Conservation (phyloP, 2,888 invertebrate genomes). For the Yponomeuta plumbellus region DNA sequence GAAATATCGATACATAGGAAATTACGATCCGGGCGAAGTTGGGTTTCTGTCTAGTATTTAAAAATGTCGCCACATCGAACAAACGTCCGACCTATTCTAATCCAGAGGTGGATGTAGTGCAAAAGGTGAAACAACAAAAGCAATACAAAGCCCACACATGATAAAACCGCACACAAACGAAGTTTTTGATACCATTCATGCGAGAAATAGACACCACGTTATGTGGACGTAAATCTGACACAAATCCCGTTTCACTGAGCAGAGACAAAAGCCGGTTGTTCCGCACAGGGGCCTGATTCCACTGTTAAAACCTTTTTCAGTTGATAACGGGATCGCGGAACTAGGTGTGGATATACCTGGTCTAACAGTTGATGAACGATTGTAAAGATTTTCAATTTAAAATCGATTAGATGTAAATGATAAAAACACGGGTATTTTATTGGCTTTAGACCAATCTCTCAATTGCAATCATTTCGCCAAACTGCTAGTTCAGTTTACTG, state of each 20-base stretch:
- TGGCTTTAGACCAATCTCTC: too few relatives aligned
- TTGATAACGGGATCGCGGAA: neutral
- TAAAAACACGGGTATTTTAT: too few relatives aligned
- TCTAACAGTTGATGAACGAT: too few relatives aligned
- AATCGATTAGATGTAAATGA: too few relatives aligned
- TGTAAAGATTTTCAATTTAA: too few relatives aligned
- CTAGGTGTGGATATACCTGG: neutral
- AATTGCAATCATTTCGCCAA: too few relatives aligned
- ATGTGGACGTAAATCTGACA: neutral
- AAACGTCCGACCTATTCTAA: too few relatives aligned
- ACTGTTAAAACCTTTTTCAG: neutral
- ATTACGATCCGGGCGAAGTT: too few relatives aligned
- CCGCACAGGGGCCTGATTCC: neutral
- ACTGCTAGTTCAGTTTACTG: too few relatives aligned
- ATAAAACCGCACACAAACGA: constrained; percentile 7
- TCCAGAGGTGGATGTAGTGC: neutral
- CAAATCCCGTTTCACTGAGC: neutral
- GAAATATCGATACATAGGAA: too few relatives aligned
- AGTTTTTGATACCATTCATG: constrained; percentile 23
- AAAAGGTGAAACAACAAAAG: neutral
- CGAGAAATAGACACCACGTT: constrained; percentile 17
- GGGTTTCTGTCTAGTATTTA: too few relatives aligned
- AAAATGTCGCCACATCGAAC: too few relatives aligned
- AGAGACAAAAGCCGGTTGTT: neutral
- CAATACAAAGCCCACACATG: neutral